Evolutionary conservation across 2,113 vertebrate species (phyloP).

Genomic region (Plecturocebus donacophilus): DNA sequence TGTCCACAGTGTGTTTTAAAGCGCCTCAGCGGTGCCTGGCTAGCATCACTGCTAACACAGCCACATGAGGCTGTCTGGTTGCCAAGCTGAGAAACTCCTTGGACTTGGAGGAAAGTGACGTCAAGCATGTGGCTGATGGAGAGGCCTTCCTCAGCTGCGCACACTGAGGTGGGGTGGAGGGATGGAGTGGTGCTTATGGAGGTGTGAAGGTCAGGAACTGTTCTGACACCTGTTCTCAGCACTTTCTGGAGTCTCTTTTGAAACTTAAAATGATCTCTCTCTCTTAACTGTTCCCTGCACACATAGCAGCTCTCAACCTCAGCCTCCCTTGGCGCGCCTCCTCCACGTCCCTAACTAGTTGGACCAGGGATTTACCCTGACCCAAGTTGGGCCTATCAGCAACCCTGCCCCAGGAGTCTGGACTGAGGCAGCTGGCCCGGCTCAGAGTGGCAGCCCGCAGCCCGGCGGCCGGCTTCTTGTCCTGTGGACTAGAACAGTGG

Average conservation of each 20-base stretch:
- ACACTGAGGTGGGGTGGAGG: background rate
- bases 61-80: background rate
- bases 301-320: background rate
- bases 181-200: background rate
- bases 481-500: background rate
- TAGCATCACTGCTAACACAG: background rate
- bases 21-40: background rate
- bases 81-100: background rate
- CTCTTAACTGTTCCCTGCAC: background rate
- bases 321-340: background rate
- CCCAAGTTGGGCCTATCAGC: background rate
- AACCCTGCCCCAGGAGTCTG: background rate
- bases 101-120: background rate
- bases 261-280: background rate
- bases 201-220: background rate
- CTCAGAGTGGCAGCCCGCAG: background rate
- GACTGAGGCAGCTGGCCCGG: background rate
- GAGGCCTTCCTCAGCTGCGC: background rate
- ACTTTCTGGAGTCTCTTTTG: background rate
- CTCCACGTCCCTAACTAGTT: background rate
- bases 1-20: background rate
- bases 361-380: background rate
- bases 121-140: background rate
- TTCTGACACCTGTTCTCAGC: background rate
- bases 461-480: too few species aligned